phyloP scores from a whole-genome alignment of 2,888 invertebrate species.

The Xiphydria camelus region DNA sequence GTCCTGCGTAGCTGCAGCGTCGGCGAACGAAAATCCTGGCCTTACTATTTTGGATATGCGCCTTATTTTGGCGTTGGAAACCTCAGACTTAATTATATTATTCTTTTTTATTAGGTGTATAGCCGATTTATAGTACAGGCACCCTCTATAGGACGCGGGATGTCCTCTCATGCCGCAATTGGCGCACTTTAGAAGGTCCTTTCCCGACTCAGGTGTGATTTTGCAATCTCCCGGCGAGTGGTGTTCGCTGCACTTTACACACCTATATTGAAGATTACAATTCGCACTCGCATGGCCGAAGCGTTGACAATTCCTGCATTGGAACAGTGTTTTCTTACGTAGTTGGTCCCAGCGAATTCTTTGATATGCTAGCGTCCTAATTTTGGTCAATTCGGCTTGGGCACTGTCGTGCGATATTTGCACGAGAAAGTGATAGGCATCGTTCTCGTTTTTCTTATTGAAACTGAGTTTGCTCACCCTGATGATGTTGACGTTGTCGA shows the following conservation, averaged over 20 bases:
- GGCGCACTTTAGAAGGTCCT: background rate
- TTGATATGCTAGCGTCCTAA: conserved; percentile 3
- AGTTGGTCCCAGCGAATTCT: conserved; percentile 9
- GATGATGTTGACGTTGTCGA: background rate
- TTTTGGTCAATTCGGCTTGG: background rate
- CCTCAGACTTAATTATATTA: too few species aligned
- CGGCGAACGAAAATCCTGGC: background rate
- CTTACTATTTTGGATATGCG: too few species aligned
- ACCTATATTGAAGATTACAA: conserved; percentile 9
- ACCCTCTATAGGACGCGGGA: conserved; percentile 2
- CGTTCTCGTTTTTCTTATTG: background rate
- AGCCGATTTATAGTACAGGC: background rate
- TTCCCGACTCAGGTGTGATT: background rate
- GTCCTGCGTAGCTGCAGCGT: too few species aligned
- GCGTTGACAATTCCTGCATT: conserved; percentile 8
- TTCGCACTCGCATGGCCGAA: conserved; percentile 7
- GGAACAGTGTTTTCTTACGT: background rate
- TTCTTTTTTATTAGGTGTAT: background rate
- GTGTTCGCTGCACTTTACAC: conserved; percentile 9
- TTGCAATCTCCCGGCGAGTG: conserved; percentile 7
- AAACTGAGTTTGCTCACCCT: conserved; percentile 10
- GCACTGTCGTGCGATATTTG: conserved; percentile 1
- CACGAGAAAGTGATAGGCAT: conserved; percentile 5
- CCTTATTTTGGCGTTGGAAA: too few species aligned
- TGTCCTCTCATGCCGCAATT: background rate